These are phyloP conservation scores for Mermis nigrescens DNA, from an alignment of 2,888 invertebrate species.

Conservation along the genomic window DNA sequence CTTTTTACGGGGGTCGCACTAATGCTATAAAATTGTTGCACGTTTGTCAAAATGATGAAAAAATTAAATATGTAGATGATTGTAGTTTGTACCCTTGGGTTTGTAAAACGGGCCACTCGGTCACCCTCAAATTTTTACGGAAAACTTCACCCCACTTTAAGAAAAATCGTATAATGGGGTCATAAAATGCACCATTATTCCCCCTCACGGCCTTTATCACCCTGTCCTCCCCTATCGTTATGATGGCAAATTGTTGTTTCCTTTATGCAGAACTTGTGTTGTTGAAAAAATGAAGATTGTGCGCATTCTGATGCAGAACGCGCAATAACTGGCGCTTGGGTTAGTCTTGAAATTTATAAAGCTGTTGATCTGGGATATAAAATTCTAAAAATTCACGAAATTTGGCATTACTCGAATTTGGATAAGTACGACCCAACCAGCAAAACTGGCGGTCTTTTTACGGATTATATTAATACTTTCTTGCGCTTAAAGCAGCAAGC, in stretches of 20 bases:
- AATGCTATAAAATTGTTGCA: slow-evolving; percentile 20
- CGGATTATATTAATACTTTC: too few relatives aligned
- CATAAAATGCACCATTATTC: background rate
- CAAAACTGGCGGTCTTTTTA: too few relatives aligned
- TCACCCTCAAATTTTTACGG: background rate
- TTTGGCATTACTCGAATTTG: too few relatives aligned
- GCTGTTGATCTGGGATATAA: too few relatives aligned
- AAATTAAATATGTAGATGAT: slow-evolving; percentile 21
- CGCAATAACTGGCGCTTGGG: too few relatives aligned
- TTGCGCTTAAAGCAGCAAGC: too few relatives aligned
- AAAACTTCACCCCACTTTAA: background rate
- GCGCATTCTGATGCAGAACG: too few relatives aligned
- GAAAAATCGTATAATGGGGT: background rate
- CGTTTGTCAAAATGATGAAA: slow-evolving; percentile 14
- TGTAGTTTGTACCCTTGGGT: slow-evolving; percentile 22
- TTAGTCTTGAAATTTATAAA: too few relatives aligned
- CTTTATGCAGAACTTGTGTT: background rate
- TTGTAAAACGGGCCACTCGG: background rate
- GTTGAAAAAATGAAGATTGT: too few relatives aligned
- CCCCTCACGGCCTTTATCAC: background rate
- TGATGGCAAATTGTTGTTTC: background rate
- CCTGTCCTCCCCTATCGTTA: background rate
- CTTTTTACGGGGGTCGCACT: slow-evolving; percentile 24
- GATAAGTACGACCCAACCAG: too few relatives aligned
- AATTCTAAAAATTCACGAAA: too few relatives aligned